Conservation (phyloP, 2,888 invertebrate species). For the Chironomus tentans region DNA sequence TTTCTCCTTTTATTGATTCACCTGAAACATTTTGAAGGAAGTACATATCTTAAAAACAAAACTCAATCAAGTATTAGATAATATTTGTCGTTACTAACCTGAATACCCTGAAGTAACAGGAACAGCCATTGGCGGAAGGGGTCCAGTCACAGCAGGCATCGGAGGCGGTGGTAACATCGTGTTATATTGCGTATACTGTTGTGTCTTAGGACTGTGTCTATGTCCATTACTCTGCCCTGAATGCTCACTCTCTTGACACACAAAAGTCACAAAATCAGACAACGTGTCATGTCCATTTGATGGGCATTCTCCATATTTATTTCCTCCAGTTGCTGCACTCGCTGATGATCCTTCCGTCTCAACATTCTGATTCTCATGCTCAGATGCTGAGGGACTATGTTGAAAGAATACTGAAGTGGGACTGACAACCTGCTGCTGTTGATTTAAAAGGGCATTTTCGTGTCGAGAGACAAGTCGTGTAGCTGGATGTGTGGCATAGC, state of each 20-base stretch:
- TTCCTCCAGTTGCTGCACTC: neutral
- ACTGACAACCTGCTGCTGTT: constrained; percentile 46
- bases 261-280: constrained; percentile 93
- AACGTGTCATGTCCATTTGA: constrained; percentile 70
- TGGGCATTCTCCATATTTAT: neutral
- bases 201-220: constrained; percentile 51
- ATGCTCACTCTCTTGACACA: constrained; percentile 81
- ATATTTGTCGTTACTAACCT: too few species aligned
- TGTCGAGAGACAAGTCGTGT: constrained; percentile 34
- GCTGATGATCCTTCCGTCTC: neutral
- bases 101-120: neutral
- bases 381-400: constrained; percentile 35
- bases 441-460: constrained; percentile 35
- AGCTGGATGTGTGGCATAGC: constrained; percentile 36
- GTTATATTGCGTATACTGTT: constrained; percentile 75
- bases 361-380: constrained; percentile 28
- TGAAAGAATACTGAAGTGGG: constrained; percentile 48
- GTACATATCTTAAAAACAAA: too few species aligned
- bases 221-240: constrained; percentile 28
- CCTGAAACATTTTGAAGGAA: too few species aligned
- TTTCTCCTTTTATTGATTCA: neutral
- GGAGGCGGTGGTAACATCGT: constrained; percentile 93
- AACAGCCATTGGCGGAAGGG: neutral
- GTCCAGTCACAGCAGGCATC: constrained; percentile 47
- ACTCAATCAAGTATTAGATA: too few species aligned